Base-by-base conservation (phyloP, 2,113 vertebrate genomes). In the Lagopus leucura region DNA sequence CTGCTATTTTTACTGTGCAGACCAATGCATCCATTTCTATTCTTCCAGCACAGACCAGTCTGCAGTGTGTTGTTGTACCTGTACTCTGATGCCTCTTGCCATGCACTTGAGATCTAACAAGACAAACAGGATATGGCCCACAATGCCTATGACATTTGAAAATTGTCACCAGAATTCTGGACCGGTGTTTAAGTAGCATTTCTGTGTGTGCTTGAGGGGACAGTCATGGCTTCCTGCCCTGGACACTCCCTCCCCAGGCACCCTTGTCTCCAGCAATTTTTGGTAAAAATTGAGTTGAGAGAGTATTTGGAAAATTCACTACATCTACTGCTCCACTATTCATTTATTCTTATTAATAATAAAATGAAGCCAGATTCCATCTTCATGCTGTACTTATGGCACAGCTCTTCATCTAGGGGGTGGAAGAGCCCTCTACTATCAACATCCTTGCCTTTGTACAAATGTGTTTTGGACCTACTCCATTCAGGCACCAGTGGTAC, bases 1-100 rank as follows among this genome's bases (percentile, higher is more conserved):
- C 82, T 75, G 82, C 66, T 63, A 27, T 91, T 94, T 93, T 92
- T 71, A 54, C 88, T 86, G 74, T 67, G 55, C 69, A 57, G 78
- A 45, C 72, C 47, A 66, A 13, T n/a, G 50, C 12, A 67, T 79
- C 45, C 78, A 57, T 88, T 81, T 78, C 60, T 42, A 10, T 76
- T 67, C 64, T 74, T 42, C 60, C 74, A 40, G 22, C 50, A 63
- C 75, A 75, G 87, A 82, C 72, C 4, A 36, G 21, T 38, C 79
- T 54, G 82, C 45, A 60, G 82, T 85, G 58, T 71, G 2, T 72
- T 71, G 2, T 72, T 48, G 25, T 86, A 69, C 63, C 83, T 82
- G 58, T 78, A 48, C 47, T 69, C 70, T 69, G 36, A 4, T 0
- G 0, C 24, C 54, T 34, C 57, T 58, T 63, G 1, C n/a, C 24